These are phyloP conservation scores for Machimus atricapillus DNA, from an alignment of 2,888 invertebrate genomes.

Conservation along the genomic window DNA sequence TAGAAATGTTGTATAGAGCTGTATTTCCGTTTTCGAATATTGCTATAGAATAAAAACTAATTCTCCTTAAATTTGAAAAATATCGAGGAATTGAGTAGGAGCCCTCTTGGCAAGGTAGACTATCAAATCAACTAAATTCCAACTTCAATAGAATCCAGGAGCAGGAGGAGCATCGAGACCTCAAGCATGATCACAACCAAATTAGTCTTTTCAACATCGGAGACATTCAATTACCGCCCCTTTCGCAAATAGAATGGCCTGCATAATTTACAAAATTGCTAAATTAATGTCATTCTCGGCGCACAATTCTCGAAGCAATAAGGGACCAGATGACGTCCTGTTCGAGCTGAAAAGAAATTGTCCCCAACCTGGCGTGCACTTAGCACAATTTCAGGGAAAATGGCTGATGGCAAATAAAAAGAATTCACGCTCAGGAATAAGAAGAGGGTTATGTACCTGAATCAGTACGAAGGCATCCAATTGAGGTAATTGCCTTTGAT, in stretches of 20 bases:
- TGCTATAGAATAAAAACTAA: not conserved
- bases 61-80: not conserved
- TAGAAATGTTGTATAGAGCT: too few species aligned
- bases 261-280: constrained; percentile 41
- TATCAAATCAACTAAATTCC: not conserved
- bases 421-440: not conserved
- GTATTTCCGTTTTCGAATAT: too few species aligned
- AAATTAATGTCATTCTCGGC: constrained; percentile 38
- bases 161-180: not conserved
- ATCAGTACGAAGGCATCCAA: constrained; percentile 33
- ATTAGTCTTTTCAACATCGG: not conserved
- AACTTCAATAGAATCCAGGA: not conserved
- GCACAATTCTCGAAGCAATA: constrained; percentile 35
- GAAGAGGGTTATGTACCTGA: constrained; percentile 33
- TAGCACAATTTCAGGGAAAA: constrained; percentile 18
- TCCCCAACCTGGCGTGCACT: constrained; percentile 19
- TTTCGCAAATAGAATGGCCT: constrained; percentile 28
- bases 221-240: constrained; percentile 35
- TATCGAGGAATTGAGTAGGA: not conserved
- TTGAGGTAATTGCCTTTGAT: constrained; percentile 41
- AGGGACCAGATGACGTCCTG: constrained; percentile 28
- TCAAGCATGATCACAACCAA: not conserved
- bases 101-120: not conserved
- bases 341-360: constrained; percentile 27
- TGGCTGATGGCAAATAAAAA: constrained; percentile 36